Conservation (phyloP, 92 coral and sea anemone genomes). For the Epizoanthus illoricatus region DNA sequence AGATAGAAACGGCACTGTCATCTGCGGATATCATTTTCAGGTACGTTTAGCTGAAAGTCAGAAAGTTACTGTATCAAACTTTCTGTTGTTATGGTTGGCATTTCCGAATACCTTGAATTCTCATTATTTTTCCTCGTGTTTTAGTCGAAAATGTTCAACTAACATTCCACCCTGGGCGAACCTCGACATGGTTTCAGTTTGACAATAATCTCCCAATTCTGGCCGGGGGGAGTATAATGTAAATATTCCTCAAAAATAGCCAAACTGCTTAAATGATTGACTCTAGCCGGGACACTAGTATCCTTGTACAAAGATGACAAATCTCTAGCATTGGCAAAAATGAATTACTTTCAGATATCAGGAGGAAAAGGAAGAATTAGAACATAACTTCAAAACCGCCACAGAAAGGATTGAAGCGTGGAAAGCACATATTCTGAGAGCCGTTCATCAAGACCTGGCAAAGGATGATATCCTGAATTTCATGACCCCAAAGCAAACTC, state of each 20-base stretch:
- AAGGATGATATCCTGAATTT: conserved; percentile 4
- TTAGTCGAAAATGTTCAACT: no score
- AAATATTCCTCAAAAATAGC: no score
- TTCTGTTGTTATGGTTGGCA: neutral
- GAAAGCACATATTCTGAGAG: conserved; percentile 30
- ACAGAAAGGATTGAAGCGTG: conserved; percentile 16
- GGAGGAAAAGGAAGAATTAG: conserved; percentile 14
- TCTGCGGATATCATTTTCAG: conserved; percentile 2
- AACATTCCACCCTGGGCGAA: no score
- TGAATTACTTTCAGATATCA: neutral
- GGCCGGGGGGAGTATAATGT: no score
- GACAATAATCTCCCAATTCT: no score
- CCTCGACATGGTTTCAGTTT: no score
- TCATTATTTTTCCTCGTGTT: no score
- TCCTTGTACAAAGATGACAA: neutral
- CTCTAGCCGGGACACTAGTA: neutral
- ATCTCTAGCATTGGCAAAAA: no score
- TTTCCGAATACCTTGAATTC: no score
- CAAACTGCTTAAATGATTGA: neutral
- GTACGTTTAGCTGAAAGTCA: neutral
- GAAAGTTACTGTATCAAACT: neutral
- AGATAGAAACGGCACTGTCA: neutral
- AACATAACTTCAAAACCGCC: conserved; percentile 9
- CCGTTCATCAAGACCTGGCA: conserved; percentile 19
- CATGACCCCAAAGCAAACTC: conserved; percentile 2